Conservation (phyloP, 1,140 invertebrate species). For the Drosophila lacertosa region DNA sequence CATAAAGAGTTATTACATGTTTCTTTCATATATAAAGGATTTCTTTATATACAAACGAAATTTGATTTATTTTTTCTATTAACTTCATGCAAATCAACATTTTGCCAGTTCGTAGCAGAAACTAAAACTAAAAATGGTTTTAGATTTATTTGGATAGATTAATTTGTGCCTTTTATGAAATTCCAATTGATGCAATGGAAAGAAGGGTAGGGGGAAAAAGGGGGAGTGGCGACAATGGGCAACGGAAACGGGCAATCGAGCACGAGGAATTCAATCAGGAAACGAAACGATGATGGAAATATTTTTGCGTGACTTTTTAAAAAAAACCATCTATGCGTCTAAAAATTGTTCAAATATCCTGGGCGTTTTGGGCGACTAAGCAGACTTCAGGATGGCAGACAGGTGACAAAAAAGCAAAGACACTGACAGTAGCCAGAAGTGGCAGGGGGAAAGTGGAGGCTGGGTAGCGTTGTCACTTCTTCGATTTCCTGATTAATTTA, state of each 20-base stretch:
- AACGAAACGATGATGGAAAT: slow-evolving; percentile 76
- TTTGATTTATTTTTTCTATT: no score
- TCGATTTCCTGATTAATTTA: slow-evolving; percentile 82
- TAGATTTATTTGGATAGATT: slow-evolving; percentile 14
- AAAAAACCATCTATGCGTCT: slow-evolving; percentile 47
- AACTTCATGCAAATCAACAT: no score
- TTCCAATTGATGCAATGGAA: slow-evolving; percentile 5
- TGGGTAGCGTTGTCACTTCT: slow-evolving; percentile 31
- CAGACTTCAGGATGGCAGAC: slow-evolving; percentile 56
- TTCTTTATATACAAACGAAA: no score
- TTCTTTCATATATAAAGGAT: no score
- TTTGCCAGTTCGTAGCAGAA: no score
- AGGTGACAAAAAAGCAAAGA: slow-evolving; percentile 28
- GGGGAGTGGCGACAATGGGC: neutral
- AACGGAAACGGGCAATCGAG: slow-evolving; percentile 39
- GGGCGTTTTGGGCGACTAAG: slow-evolving; percentile 6
- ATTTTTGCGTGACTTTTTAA: slow-evolving; percentile 59
- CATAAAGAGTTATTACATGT: no score
- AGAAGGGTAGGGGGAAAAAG: no score
- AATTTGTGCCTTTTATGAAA: slow-evolving; percentile 30
- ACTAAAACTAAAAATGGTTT: neutral
- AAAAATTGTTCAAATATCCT: slow-evolving; percentile 66
- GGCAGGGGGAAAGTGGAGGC: neutral
- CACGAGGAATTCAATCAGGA: slow-evolving; percentile 67
- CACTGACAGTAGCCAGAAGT: neutral